A percentile compares a stretch with the other conserved stretches of the same genome.
Evolutionary conservation across 2,113 vertebrate genomes (phyloP).

Genomic region (Azemiops feae): DNA sequence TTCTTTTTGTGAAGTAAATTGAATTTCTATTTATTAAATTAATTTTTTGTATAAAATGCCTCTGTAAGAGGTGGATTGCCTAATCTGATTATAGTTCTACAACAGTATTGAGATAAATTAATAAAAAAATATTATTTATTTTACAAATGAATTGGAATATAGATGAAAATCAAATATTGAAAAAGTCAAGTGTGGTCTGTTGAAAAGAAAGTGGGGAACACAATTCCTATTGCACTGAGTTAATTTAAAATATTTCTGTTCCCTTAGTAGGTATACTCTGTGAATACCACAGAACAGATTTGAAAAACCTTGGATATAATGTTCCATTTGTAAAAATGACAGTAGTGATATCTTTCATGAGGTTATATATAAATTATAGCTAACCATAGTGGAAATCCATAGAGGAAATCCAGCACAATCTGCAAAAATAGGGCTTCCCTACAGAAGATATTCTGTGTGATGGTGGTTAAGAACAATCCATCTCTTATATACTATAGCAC

Average conservation of each 20-base stretch:
- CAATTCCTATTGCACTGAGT: neutral
- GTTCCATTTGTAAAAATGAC: neutral
- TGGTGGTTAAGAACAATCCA: no score
- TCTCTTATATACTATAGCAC: neutral
- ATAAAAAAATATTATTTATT: neutral
- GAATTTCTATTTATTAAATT: neutral
- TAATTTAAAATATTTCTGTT: neutral
- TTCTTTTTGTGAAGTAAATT: neutral
- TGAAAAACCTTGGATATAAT: neutral
- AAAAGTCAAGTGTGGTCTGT: neutral
- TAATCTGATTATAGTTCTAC: neutral
- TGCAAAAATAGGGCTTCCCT: no score
- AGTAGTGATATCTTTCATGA: neutral
- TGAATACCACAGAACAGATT: neutral
- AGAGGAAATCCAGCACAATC: no score
- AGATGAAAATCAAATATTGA: neutral
- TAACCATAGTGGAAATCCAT: neutral
- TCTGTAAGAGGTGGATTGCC: neutral
- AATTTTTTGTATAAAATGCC: neutral
- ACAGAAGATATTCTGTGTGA: no score
- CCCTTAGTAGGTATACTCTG: neutral
- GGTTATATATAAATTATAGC: neutral
- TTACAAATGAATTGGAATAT: neutral
- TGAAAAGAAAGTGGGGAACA: neutral
- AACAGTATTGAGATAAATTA: neutral